Evolutionary conservation across 92 coral and sea anemone species (phyloP), one percentile per base, ranked within the genome.

Genomic region (Epizoanthus fatuus): DNA sequence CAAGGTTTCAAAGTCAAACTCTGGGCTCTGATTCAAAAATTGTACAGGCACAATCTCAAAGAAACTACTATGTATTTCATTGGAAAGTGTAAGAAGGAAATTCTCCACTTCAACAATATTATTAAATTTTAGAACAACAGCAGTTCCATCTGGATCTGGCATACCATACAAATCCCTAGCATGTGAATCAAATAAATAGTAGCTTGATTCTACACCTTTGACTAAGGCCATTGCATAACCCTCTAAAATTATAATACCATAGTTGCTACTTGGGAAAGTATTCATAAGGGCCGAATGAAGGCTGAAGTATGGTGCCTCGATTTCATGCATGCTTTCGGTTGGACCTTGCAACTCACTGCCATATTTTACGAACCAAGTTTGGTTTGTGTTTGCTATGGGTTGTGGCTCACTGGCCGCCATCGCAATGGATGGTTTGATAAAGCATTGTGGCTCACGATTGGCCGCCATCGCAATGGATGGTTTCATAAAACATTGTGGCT

Each of bases 351-450:
- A 35, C 16, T 66, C 72, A 20, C 20, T 66, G 14, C 72, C 72
- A 66, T 66, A 66, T 66, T 66, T 66, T 40, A 66, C 72, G 20
- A 66, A 39, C 72, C 20, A 66, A 66, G 1, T 66, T 66, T 66
- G 72, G 14, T 9, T 66, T 66, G 45, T 66, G 20, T 66, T 66
- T 38, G 38, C 51, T 13, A 7, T 29, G 49, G 5, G 49, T 35
- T 66, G 51, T 35, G 72, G 72, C 72, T 66, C 72, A 66, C 10
- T 11, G 72, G 72, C 72, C 72, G 72, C 72, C 72, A 66, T 66
- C 72, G 16, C 72, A 66, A 66, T 66, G 72, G 72, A 66, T 37
- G 72, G 47, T 66, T 66, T 29, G 1, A 2, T 29, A 29, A 29
- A 29, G 35, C 35, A 29, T 29, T 29, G 35, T 29, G 35, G 35